Evolutionary conservation across 1,140 invertebrate species (phyloP).

Genomic region (Dreissena polymorpha): DNA sequence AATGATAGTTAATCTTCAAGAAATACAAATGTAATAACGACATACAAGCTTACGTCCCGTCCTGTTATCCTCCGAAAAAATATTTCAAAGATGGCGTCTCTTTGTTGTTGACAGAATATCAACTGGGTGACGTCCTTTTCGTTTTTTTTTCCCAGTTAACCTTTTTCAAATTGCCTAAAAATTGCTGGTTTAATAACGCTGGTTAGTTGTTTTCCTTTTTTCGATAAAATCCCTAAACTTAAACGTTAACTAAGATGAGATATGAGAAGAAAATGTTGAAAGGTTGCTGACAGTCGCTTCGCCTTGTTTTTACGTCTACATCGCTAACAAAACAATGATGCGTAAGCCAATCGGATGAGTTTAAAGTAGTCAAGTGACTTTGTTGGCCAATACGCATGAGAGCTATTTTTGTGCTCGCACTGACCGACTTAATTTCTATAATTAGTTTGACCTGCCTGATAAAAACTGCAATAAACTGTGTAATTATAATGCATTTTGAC

Average conservation of each 20-base stretch:
- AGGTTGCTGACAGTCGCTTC: conserved; percentile 12
- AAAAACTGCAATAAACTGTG: too few relatives aligned
- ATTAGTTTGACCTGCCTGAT: background rate
- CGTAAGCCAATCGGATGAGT: conserved; percentile 48
- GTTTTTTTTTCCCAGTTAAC: conserved; percentile 12
- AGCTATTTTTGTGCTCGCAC: conserved; percentile 32
- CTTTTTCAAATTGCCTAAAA: background rate
- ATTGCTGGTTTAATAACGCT: background rate
- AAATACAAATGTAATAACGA: background rate
- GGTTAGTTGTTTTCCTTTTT: background rate
- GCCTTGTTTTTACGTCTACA: conserved; percentile 17
- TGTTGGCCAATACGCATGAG: conserved; percentile 21
- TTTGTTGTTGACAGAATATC: conserved; percentile 2
- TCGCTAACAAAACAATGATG: conserved; percentile 52
- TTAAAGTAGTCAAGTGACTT: conserved; percentile 41
- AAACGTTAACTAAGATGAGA: background rate
- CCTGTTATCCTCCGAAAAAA: background rate
- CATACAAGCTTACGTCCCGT: conserved; percentile 19
- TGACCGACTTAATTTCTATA: conserved; percentile 31
- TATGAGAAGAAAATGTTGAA: background rate
- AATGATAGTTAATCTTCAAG: background rate
- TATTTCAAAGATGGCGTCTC: conserved; percentile 42
- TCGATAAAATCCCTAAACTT: background rate
- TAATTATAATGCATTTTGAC: too few relatives aligned
- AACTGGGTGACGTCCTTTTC: background rate